A percentile compares a stretch with the other conserved stretches of the same genome.
phyloP scores from a whole-genome alignment of 2,888 invertebrate genomes.

The Halictus quadricinctus region DNA sequence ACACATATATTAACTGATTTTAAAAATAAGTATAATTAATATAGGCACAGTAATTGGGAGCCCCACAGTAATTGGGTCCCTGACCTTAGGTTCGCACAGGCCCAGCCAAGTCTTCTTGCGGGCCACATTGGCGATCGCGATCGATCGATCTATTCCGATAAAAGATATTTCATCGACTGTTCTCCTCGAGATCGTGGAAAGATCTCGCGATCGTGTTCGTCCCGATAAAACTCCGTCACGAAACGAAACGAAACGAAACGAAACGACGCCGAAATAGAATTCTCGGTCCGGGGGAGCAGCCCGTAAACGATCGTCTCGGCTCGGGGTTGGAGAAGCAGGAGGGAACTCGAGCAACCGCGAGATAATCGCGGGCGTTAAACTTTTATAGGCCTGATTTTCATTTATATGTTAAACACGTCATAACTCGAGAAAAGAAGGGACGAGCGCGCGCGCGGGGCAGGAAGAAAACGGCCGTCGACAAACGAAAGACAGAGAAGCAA shows the following conservation, averaged over 20 bases:
- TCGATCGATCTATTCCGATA: not conserved
- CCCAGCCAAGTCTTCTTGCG: not conserved
- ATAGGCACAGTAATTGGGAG: too few species aligned
- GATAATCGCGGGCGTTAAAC: slow-evolving; percentile 78
- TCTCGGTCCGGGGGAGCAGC: slow-evolving; percentile 74
- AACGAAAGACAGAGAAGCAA: not conserved
- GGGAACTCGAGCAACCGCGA: slow-evolving; percentile 60
- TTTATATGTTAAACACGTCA: slow-evolving; percentile 80
- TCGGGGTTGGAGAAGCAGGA: slow-evolving; percentile 17
- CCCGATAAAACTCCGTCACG: slow-evolving; percentile 21
- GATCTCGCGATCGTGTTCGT: not conserved
- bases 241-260: slow-evolving; percentile 52
- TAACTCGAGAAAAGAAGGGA: slow-evolving; percentile 65
- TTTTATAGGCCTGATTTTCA: slow-evolving; percentile 79
- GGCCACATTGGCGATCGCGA: not conserved
- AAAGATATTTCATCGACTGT: not conserved
- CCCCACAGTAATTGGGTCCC: too few species aligned
- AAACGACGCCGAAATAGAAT: slow-evolving; percentile 74
- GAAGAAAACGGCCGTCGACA: not conserved
- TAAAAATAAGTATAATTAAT: too few species aligned
- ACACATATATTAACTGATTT: too few species aligned
- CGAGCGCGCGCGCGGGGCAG: not conserved
- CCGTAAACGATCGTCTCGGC: slow-evolving; percentile 65
- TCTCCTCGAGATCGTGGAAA: not conserved
- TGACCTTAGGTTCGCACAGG: not conserved